Evolutionary conservation across 2,113 vertebrate genomes (phyloP).

Genomic region (Piliocolobus tephrosceles): DNA sequence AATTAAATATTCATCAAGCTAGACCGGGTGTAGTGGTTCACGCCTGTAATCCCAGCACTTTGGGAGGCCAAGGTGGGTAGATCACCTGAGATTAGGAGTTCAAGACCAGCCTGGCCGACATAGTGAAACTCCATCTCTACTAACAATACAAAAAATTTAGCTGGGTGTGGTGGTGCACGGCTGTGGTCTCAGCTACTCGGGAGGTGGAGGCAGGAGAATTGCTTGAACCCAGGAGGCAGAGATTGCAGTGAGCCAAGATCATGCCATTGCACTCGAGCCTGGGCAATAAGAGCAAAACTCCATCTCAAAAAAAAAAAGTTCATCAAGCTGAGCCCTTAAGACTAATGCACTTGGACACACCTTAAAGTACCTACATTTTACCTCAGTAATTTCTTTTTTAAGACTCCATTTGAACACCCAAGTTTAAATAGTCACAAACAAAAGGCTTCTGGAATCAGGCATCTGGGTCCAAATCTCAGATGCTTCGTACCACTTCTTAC

Average conservation of each 20-base stretch:
- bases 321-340: background rate
- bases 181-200: no score
- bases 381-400: background rate
- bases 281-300: background rate
- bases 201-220: no score
- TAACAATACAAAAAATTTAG: no score
- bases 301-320: background rate
- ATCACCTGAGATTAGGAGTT: no score
- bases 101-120: no score
- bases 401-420: background rate
- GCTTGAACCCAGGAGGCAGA: background rate
- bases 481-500: background rate
- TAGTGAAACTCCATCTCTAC: no score
- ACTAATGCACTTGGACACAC: background rate
- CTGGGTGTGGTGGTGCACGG: no score
- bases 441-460: background rate
- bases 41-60: no score
- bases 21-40: no score
- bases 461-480: background rate
- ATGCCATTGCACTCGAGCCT: background rate
- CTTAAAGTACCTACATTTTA: background rate
- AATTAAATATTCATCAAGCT: no score
- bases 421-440: background rate
- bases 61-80: no score
- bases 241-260: background rate